Percentiles rank a stretch among this genome's conserved stretches.
Evolutionary conservation across 2,113 vertebrate genomes (phyloP).

Genomic region (Ardeotis arabs): DNA sequence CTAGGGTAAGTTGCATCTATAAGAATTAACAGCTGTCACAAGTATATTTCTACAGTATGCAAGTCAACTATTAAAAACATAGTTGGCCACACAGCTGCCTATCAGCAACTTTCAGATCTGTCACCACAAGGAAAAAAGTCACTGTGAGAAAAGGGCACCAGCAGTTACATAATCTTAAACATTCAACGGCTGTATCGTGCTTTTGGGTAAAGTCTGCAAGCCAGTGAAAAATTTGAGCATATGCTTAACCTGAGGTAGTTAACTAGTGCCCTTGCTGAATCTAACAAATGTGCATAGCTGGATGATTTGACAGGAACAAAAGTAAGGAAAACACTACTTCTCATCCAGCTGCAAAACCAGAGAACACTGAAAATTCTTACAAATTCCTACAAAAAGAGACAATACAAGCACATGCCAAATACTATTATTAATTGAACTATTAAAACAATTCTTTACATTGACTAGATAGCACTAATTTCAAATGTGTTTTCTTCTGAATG

Average conservation of each 20-base stretch:
- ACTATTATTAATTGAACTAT: neutral
- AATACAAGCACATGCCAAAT: neutral
- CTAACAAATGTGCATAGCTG: neutral
- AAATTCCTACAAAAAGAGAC: neutral
- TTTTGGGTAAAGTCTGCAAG: neutral
- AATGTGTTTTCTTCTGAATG: neutral
- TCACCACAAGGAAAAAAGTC: neutral
- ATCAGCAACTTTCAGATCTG: neutral
- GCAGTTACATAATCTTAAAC: neutral
- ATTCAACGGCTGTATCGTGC: neutral
- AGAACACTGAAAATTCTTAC: neutral
- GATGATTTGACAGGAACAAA: neutral
- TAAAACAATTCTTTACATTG: neutral
- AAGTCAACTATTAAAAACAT: neutral
- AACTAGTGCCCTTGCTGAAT: neutral
- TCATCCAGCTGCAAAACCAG: neutral
- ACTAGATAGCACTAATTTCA: neutral
- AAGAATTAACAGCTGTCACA: neutral
- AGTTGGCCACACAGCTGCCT: neutral
- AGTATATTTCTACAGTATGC: neutral
- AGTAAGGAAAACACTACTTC: neutral
- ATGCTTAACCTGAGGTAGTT: neutral
- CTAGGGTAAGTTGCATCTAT: neutral
- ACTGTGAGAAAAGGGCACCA: neutral
- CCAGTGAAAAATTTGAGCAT: neutral